A percentile compares a stretch with the other conserved stretches of the same genome.
These are phyloP conservation scores for Scleropages formosus DNA, from an alignment of 2,797 vertebrate genomes.

Conservation along the genomic window DNA sequence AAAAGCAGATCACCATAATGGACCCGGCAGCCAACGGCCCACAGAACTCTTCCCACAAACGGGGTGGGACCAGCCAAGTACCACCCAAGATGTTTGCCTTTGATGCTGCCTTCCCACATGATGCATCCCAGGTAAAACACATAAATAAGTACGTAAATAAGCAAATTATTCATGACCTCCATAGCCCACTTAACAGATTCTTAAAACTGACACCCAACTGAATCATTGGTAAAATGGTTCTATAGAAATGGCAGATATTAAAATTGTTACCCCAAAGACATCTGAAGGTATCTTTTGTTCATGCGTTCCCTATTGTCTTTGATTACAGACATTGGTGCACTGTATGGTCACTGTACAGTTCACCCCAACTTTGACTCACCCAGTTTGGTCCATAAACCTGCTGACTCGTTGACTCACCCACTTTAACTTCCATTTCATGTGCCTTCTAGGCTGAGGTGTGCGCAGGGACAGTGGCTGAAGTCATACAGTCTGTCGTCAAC, in stretches of 20 bases:
- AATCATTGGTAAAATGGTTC: too few species aligned
- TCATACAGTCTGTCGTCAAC: conserved; percentile 97
- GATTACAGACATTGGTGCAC: background rate
- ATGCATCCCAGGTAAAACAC: conserved; percentile 85
- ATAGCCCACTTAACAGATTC: too few species aligned
- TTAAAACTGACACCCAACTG: too few species aligned
- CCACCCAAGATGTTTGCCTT: conserved; percentile 98
- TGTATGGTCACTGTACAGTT: background rate
- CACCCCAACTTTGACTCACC: background rate
- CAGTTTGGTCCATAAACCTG: background rate
- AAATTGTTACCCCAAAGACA: too few species aligned
- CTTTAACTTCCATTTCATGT: conserved; percentile 2
- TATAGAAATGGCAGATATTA: too few species aligned
- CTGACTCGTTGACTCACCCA: background rate
- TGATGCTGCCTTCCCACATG: conserved; percentile 90
- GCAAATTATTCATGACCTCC: too few species aligned
- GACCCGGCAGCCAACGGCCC: conserved; percentile 79
- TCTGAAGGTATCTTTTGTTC: background rate
- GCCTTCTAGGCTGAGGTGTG: conserved; percentile 88
- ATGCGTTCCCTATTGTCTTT: background rate
- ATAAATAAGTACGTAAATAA: too few species aligned
- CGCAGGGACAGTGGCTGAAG: conserved; percentile 93
- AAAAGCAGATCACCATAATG: conserved; percentile 93
- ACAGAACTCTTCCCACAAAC: conserved; percentile 78
- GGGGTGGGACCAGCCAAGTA: conserved; percentile 73